phyloP scores from a whole-genome alignment of 2,113 vertebrate genomes.

The Odobenus rosmarus region DNA sequence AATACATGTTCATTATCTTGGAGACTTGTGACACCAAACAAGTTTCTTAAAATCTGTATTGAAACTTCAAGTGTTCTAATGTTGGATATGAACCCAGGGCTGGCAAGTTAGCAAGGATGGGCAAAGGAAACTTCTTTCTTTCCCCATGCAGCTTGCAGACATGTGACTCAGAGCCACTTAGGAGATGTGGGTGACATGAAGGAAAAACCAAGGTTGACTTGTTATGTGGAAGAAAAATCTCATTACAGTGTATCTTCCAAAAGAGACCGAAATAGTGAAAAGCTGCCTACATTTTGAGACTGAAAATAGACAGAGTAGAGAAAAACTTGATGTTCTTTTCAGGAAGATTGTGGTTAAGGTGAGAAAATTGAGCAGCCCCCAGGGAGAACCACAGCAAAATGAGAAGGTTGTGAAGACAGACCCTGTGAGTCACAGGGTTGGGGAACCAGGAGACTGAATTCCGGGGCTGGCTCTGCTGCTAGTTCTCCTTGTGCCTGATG shows the following conservation, averaged over 20 bases:
- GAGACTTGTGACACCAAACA: neutral
- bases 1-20: neutral
- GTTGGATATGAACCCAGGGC: neutral
- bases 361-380: neutral
- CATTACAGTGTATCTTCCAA: neutral
- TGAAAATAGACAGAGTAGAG: neutral
- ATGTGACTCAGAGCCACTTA: neutral
- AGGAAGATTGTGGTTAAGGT: neutral
- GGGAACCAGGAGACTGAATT: no score
- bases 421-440: neutral
- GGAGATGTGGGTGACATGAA: neutral
- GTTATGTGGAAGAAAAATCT: neutral
- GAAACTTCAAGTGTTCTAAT: neutral
- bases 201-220: neutral
- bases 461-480: rapidly evolving
- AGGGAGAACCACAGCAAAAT: neutral
- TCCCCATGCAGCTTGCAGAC: neutral
- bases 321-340: neutral
- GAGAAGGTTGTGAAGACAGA: neutral
- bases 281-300: neutral
- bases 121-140: neutral
- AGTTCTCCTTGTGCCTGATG: rapidly evolving
- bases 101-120: neutral
- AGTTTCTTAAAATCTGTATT: neutral
- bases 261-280: neutral